These are phyloP conservation scores for Tenthredo mesomela DNA, from an alignment of 2,888 invertebrate species.

Conservation along the genomic window DNA sequence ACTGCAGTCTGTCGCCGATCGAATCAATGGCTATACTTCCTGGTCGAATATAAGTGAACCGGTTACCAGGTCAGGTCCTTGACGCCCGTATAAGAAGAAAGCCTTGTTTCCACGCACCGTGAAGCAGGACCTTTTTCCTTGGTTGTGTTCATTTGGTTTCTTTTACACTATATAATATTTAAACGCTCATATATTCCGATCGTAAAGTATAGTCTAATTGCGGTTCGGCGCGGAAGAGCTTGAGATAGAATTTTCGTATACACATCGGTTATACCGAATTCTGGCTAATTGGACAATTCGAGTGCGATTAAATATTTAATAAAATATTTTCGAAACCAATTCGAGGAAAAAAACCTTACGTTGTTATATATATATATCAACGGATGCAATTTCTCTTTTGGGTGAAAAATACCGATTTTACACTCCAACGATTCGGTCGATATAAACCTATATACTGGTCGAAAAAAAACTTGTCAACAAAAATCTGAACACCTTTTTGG, in stretches of 20 bases:
- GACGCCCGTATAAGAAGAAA: constrained; percentile 37
- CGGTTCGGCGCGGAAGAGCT: too few relatives aligned
- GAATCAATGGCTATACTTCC: constrained; percentile 42
- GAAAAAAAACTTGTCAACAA: background rate
- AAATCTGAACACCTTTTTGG: background rate
- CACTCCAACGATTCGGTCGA: constrained; percentile 4
- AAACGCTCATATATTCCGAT: background rate
- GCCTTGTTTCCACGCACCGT: constrained; percentile 33
- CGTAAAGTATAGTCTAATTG: background rate
- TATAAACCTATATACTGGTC: too few relatives aligned
- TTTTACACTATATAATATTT: background rate
- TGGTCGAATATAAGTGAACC: constrained; percentile 44
- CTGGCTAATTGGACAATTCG: background rate
- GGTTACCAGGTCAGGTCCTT: constrained; percentile 46
- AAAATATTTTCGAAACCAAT: background rate
- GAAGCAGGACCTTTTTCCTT: constrained; percentile 18
- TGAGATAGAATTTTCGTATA: background rate
- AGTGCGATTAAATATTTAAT: background rate
- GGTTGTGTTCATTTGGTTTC: background rate
- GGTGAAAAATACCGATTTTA: constrained; percentile 20
- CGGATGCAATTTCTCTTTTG: background rate
- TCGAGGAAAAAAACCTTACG: background rate
- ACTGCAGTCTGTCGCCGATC: background rate
- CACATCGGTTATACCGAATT: background rate
- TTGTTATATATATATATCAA: too few relatives aligned